phyloP scores from a whole-genome alignment of 2,888 invertebrate species.

The Myopa tessellatipennis region DNA sequence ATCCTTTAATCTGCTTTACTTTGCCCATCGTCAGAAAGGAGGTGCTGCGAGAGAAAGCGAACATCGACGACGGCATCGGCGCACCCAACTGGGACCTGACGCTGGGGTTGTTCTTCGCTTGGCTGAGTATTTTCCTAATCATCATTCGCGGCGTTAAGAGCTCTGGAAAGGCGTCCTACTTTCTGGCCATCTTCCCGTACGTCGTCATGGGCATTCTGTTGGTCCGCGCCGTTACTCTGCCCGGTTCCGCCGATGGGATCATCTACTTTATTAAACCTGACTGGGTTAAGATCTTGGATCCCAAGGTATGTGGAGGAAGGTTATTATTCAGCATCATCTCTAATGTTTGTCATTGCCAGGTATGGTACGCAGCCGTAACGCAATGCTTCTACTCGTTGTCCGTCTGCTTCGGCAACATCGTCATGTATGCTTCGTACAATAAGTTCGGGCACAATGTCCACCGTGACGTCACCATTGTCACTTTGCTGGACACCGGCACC shows the following conservation, averaged over 20 bases:
- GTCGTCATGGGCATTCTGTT: slow-evolving; percentile 75
- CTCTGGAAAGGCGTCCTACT: slow-evolving; percentile 78
- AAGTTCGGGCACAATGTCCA: slow-evolving; percentile 73
- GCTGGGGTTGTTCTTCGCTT: slow-evolving; percentile 70
- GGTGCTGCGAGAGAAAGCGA: slow-evolving; percentile 69
- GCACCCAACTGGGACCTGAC: slow-evolving; percentile 70
- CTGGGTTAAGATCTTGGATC: slow-evolving; percentile 74
- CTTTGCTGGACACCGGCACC: slow-evolving; percentile 71
- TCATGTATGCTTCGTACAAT: slow-evolving; percentile 75
- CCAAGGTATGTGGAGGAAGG: slow-evolving; percentile 63
- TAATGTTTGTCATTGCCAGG: slow-evolving; percentile 58
- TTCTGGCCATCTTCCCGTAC: slow-evolving; percentile 80
- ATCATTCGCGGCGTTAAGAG: slow-evolving; percentile 73
- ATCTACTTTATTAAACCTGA: slow-evolving; percentile 75
- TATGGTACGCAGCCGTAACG: slow-evolving; percentile 76
- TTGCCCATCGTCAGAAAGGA: slow-evolving; percentile 66
- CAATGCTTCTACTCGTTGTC: slow-evolving; percentile 76
- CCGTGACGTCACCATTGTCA: slow-evolving; percentile 72
- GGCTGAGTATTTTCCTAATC: slow-evolving; percentile 70
- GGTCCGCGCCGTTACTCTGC: slow-evolving; percentile 73
- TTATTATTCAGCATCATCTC: neutral
- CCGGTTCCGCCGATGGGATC: slow-evolving; percentile 74
- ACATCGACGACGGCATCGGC: slow-evolving; percentile 71
- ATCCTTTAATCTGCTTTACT: neutral
- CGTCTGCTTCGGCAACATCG: slow-evolving; percentile 74